Evolutionary conservation across 2,797 vertebrate species (phyloP).

Genomic region (Psittacula derbiana): DNA sequence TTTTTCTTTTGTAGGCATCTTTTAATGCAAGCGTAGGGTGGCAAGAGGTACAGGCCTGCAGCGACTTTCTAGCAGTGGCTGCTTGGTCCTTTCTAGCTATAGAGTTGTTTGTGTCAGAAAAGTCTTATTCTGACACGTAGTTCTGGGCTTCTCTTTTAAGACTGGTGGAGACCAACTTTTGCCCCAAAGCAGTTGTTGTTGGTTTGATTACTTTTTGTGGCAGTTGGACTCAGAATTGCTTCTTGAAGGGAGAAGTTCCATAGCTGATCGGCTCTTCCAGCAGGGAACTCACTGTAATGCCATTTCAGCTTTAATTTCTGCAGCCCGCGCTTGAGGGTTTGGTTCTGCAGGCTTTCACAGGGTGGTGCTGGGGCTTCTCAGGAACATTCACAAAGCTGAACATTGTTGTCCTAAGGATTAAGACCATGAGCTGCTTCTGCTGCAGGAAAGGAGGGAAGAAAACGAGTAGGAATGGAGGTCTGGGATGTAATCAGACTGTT

Average conservation of each 20-base stretch:
- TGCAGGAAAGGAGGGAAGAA: background rate
- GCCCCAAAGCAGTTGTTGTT: background rate
- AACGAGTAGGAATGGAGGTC: background rate
- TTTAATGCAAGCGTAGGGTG: background rate
- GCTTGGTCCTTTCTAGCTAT: background rate
- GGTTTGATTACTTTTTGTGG: background rate
- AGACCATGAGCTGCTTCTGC: background rate
- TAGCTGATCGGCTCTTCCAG: background rate
- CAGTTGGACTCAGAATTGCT: background rate
- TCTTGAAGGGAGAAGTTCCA: background rate
- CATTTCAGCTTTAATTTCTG: background rate
- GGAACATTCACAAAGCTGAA: background rate
- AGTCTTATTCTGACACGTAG: background rate
- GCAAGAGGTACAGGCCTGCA: background rate
- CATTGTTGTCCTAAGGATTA: background rate
- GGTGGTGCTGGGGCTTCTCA: background rate
- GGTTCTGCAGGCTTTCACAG: background rate
- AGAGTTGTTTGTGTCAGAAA: background rate
- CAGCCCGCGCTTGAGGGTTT: background rate
- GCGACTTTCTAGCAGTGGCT: background rate
- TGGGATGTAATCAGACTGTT: background rate
- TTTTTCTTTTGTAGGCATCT: background rate
- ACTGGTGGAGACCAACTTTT: background rate
- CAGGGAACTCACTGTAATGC: background rate
- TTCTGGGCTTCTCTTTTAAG: background rate